Evolutionary conservation across 2,113 vertebrate genomes (phyloP).

Genomic region (Eulemur macaco): DNA sequence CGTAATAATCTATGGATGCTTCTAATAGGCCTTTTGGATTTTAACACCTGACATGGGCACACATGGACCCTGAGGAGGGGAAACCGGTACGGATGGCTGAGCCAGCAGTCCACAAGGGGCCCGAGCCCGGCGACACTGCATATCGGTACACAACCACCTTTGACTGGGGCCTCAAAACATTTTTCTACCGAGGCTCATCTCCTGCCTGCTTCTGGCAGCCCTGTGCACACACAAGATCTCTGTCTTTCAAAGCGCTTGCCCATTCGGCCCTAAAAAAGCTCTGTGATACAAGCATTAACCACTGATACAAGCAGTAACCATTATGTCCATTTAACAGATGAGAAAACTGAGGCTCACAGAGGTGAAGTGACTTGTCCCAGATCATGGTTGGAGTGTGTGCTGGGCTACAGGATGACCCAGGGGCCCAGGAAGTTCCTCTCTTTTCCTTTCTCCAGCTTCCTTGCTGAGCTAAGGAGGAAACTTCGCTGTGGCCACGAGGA

Average conservation of each 20-base stretch:
- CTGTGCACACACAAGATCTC: background rate
- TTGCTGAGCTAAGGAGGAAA: background rate
- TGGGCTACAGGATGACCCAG: background rate
- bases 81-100: background rate
- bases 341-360: background rate
- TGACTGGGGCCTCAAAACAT: background rate
- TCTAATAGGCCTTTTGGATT: background rate
- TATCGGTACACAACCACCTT: background rate
- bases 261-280: background rate
- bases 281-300: background rate
- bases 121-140: rapidly evolving
- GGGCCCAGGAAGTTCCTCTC: background rate
- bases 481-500: background rate
- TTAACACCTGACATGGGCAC: background rate
- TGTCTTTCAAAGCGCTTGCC: background rate
- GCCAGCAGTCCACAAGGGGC: background rate
- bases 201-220: background rate
- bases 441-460: background rate
- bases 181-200: background rate
- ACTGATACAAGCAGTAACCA: background rate
- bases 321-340: background rate
- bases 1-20: background rate
- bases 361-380: background rate
- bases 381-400: background rate
- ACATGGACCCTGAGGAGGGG: background rate